Conservation (phyloP, 2,888 invertebrate genomes). For the Matsumyia berberina region DNA sequence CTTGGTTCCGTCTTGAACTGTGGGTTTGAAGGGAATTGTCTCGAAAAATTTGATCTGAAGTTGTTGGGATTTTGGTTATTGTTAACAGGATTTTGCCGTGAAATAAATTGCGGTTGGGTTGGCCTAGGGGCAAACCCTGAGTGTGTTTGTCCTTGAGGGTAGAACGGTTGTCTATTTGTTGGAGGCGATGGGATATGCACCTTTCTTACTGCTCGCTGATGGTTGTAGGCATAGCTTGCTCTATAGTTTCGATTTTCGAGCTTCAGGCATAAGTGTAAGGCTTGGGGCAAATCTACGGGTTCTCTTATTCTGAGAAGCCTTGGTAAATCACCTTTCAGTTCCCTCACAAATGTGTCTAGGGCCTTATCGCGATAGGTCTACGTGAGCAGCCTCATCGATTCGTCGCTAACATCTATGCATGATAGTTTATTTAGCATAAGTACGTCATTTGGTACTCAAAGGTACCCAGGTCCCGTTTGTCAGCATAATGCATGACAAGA, state of each 20-base stretch:
- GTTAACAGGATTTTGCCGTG: too few relatives aligned
- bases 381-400: slow-evolving; percentile 46
- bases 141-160: too few relatives aligned
- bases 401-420: slow-evolving; percentile 34
- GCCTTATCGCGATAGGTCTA: slow-evolving; percentile 58
- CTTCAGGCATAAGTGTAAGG: neutral
- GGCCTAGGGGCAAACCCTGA: too few relatives aligned
- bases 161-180: neutral
- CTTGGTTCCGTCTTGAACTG: too few relatives aligned
- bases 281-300: neutral
- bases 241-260: slow-evolving; percentile 3
- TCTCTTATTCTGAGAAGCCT: neutral
- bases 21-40: too few relatives aligned
- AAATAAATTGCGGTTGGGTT: too few relatives aligned
- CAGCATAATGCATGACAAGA: too few relatives aligned
- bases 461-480: too few relatives aligned
- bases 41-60: too few relatives aligned
- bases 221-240: neutral
- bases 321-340: neutral
- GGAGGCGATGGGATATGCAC: neutral
- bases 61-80: too few relatives aligned
- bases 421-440: too few relatives aligned
- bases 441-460: slow-evolving; percentile 9
- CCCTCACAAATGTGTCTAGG: slow-evolving; percentile 47
- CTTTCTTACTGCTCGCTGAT: neutral